Evolutionary conservation across 2,797 vertebrate genomes (phyloP).

Genomic region (Nannoperca australis): DNA sequence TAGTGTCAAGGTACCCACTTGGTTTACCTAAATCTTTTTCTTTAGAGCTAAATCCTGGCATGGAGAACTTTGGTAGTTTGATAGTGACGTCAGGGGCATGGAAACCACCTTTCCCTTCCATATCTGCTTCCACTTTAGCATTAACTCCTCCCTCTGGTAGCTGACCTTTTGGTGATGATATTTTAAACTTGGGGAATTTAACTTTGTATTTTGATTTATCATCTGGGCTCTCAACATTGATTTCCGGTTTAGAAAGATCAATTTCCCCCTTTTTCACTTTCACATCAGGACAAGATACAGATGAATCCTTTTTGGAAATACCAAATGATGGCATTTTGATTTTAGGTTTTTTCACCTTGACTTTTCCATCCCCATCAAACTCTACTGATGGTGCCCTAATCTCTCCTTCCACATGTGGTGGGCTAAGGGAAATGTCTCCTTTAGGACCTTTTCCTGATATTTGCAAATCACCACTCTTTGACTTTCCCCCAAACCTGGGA

Average conservation of each 20-base stretch:
- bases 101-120: conserved; percentile 61
- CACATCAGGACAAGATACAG: conserved; percentile 66
- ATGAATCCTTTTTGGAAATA: conserved; percentile 77
- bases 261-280: conserved; percentile 70
- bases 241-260: conserved; percentile 66
- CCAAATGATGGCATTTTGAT: conserved; percentile 86
- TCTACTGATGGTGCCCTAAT: conserved; percentile 71
- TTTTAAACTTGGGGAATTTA: conserved; percentile 79
- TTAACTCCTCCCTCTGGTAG: conserved; percentile 64
- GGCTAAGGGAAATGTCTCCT: conserved; percentile 60
- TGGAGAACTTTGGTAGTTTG: conserved; percentile 84
- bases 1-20: conserved; percentile 55
- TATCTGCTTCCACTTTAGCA: conserved; percentile 55
- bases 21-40: conserved; percentile 68
- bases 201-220: conserved; percentile 76
- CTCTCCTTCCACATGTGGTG: conserved; percentile 64
- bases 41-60: conserved; percentile 79
- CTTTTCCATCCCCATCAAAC: conserved; percentile 79
- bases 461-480: conserved; percentile 74
- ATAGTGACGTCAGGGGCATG: conserved; percentile 75
- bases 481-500: conserved; percentile 86
- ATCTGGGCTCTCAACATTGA: conserved; percentile 55
- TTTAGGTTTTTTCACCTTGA: conserved; percentile 85
- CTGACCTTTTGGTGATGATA: conserved; percentile 70
- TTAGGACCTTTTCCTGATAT: conserved; percentile 63